phyloP scores from a whole-genome alignment of 1,140 invertebrate species.

The Heliconius hewitsoni region DNA sequence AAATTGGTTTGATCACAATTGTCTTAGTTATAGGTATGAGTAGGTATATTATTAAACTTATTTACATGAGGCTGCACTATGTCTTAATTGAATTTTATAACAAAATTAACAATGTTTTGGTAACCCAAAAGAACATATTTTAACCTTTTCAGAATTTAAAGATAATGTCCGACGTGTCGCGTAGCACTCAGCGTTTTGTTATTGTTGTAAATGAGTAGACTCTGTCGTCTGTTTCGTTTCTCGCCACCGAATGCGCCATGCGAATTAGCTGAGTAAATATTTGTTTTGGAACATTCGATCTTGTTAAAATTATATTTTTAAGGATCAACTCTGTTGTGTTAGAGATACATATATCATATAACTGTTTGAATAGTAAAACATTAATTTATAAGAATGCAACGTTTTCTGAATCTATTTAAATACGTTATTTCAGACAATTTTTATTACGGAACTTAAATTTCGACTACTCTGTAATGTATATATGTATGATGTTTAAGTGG shows the following conservation, averaged over 20 bases:
- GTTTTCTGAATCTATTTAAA: conserved; percentile 3
- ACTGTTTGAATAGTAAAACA: conserved; percentile 36
- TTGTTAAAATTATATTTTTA: conserved; percentile 61
- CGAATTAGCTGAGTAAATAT: conserved; percentile 78
- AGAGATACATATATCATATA: conserved; percentile 16
- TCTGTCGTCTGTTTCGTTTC: conserved; percentile 71
- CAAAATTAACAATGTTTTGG: conserved; percentile 20
- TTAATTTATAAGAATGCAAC: conserved; percentile 7
- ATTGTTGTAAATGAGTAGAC: conserved; percentile 71
- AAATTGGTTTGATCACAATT: too few relatives aligned
- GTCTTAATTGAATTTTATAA: conserved; percentile 6
- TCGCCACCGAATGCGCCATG: conserved; percentile 57
- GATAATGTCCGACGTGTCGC: conserved; percentile 31
- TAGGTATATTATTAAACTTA: background rate
- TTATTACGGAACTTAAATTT: conserved; percentile 24
- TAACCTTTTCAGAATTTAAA: conserved; percentile 12
- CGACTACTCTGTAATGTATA: conserved; percentile 13
- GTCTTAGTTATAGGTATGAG: too few relatives aligned
- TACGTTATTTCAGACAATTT: conserved; percentile 9
- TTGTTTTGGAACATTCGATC: conserved; percentile 64
- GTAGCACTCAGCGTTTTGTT: conserved; percentile 52
- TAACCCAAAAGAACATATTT: conserved; percentile 20
- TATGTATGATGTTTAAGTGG: conserved; percentile 40
- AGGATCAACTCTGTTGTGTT: conserved; percentile 25
- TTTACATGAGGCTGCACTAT: background rate